phyloP scores from a whole-genome alignment of 2,797 vertebrate species.

The Toxotes lorentzi region DNA sequence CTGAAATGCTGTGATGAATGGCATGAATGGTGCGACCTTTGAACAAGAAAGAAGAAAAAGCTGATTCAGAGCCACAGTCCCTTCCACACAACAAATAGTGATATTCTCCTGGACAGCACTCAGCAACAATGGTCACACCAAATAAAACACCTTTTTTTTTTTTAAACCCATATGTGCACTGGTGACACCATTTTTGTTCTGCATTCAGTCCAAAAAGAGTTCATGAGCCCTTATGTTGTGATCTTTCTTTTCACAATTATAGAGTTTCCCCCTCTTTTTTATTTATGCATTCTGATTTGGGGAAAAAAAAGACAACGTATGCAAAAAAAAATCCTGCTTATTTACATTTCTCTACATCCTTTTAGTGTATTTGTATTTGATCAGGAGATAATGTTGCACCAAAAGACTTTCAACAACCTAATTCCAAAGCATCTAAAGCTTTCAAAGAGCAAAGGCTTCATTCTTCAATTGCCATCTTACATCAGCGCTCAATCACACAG shows the following conservation, averaged over 20 bases:
- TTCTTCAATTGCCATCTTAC: conserved; percentile 50
- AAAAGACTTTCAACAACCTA: conserved; percentile 45
- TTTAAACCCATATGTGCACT: too few species aligned
- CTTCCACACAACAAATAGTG: not conserved
- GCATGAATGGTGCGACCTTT: conserved; percentile 19
- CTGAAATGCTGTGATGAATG: conserved; percentile 40
- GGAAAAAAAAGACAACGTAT: not conserved
- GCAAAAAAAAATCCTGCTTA: not conserved
- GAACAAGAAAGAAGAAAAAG: conserved; percentile 8
- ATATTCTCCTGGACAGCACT: conserved; percentile 2
- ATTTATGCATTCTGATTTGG: not conserved
- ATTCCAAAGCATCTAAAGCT: conserved; percentile 49
- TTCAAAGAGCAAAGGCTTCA: conserved; percentile 47
- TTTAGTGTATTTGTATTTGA: conserved; percentile 12
- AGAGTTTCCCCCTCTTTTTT: not conserved
- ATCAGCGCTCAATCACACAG: conserved; percentile 56
- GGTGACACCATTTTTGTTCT: not conserved
- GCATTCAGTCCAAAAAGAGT: too few species aligned
- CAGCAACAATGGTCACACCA: not conserved
- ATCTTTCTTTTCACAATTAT: not conserved
- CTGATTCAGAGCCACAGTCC: conserved; percentile 4
- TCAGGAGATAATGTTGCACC: conserved; percentile 33
- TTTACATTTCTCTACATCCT: conserved; percentile 13
- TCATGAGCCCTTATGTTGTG: not conserved
- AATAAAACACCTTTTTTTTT: not conserved